A percentile compares a stretch with the other conserved stretches of the same genome.
Evolutionary conservation across 2,797 vertebrate species (phyloP).

Genomic region (Psittacula echo): DNA sequence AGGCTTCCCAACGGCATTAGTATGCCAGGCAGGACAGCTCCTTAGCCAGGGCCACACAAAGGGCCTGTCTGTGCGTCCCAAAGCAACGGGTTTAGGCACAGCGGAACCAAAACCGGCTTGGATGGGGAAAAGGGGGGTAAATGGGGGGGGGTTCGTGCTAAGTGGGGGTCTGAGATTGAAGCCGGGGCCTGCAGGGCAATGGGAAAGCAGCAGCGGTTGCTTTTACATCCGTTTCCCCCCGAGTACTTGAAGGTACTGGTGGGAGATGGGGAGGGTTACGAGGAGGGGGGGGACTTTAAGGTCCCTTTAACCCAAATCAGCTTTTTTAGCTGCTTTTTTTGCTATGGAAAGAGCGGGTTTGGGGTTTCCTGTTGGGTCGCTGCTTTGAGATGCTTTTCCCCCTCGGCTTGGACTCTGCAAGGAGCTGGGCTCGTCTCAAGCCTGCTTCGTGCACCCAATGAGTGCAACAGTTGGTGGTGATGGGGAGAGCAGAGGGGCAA

Average conservation of each 20-base stretch:
- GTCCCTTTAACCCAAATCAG: too few relatives aligned
- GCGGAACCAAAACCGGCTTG: fast-evolving
- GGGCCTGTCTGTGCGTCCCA: background rate
- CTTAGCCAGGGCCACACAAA: background rate
- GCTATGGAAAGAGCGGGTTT: background rate
- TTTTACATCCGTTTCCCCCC: background rate
- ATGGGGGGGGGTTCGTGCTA: fast-evolving
- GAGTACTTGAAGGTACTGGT: background rate
- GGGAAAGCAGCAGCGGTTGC: background rate
- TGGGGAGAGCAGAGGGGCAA: background rate
- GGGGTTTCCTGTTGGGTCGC: background rate
- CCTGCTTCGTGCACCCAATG: background rate
- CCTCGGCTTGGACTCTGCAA: too few relatives aligned
- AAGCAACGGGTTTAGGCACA: background rate
- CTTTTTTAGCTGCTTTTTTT: background rate
- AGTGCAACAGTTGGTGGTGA: too few relatives aligned
- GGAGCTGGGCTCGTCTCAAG: background rate
- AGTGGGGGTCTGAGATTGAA: background rate
- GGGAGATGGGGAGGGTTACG: too few relatives aligned
- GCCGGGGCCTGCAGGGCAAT: background rate
- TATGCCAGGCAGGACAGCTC: background rate
- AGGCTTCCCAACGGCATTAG: constrained; percentile 6
- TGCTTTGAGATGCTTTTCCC: background rate
- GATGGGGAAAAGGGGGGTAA: background rate
- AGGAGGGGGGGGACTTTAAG: too few relatives aligned